These are phyloP conservation scores for Cantharis rustica DNA, from an alignment of 2,888 invertebrate species.

Conservation along the genomic window DNA sequence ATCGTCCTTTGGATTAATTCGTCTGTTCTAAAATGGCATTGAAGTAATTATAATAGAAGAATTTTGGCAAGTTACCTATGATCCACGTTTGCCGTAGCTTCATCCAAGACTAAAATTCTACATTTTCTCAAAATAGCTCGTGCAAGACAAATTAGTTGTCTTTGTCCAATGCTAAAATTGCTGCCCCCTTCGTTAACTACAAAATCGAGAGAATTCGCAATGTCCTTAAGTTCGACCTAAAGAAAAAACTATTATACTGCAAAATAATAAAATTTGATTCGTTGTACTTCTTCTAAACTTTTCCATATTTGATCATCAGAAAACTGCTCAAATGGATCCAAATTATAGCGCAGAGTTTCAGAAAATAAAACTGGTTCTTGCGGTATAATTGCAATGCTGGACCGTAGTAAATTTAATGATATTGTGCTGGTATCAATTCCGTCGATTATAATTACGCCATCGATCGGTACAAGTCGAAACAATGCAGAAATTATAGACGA, in stretches of 20 bases:
- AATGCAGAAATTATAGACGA: conserved; percentile 80
- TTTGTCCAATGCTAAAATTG: conserved; percentile 87
- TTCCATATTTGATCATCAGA: conserved; percentile 76
- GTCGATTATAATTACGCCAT: conserved; percentile 80
- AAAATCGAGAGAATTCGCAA: conserved; percentile 66
- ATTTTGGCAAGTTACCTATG: conserved; percentile 62
- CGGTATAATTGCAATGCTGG: conserved; percentile 77
- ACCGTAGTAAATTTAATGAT: conserved; percentile 77
- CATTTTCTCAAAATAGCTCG: conserved; percentile 81
- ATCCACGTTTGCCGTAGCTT: conserved; percentile 91
- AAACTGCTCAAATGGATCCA: conserved; percentile 79
- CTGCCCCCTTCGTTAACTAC: conserved; percentile 75
- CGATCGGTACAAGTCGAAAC: conserved; percentile 78
- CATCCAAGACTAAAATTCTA: conserved; percentile 82
- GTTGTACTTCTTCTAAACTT: conserved; percentile 66
- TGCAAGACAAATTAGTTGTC: conserved; percentile 85
- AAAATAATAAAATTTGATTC: background rate
- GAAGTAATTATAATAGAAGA: background rate
- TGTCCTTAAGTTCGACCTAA: conserved; percentile 76
- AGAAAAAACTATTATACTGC: background rate
- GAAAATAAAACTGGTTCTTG: conserved; percentile 62
- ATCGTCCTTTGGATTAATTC: conserved; percentile 77
- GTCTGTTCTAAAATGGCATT: conserved; percentile 67
- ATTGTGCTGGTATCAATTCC: conserved; percentile 70
- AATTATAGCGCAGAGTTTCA: conserved; percentile 78